Evolutionary conservation across 2,113 vertebrate genomes (phyloP).

Genomic region (Callaeas wilsoni): DNA sequence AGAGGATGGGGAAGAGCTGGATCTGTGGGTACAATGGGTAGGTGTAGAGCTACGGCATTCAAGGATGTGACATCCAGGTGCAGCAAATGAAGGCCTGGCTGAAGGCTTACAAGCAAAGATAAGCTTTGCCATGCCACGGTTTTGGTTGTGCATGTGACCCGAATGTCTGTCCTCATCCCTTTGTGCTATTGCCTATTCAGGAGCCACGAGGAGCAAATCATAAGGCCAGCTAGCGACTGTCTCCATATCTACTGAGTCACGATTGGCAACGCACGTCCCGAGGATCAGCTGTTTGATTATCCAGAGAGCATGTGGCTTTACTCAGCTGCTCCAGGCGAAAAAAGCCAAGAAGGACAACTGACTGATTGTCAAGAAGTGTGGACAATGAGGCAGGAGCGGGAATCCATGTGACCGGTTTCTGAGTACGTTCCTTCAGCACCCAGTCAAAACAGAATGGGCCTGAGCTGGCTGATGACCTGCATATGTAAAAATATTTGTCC

Average conservation of each 20-base stretch:
- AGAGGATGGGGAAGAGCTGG: not conserved
- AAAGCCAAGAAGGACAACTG: slow-evolving; percentile 37
- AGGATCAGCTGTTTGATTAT: slow-evolving; percentile 60
- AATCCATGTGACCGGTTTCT: slow-evolving; percentile 50
- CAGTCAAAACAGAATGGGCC: slow-evolving; percentile 38
- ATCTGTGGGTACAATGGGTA: not conserved
- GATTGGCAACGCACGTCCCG: not conserved
- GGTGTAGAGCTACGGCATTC: not conserved
- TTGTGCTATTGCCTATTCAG: slow-evolving; percentile 40
- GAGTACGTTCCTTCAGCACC: slow-evolving; percentile 35
- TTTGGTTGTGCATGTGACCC: not conserved
- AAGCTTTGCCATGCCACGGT: not conserved
- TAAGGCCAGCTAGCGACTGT: slow-evolving; percentile 30
- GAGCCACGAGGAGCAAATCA: slow-evolving; percentile 28
- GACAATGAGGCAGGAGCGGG: slow-evolving; percentile 16
- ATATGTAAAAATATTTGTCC: slow-evolving; percentile 53
- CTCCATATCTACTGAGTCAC: slow-evolving; percentile 49
- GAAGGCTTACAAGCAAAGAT: not conserved
- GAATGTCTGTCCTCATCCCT: slow-evolving; percentile 26
- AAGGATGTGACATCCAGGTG: not conserved
- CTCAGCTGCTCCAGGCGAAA: slow-evolving; percentile 42
- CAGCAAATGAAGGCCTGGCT: not conserved
- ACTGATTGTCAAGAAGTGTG: slow-evolving; percentile 17
- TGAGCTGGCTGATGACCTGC: slow-evolving; percentile 29
- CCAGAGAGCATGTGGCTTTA: slow-evolving; percentile 44